Evolutionary conservation across 2,888 invertebrate genomes (phyloP).

Genomic region (Tanytarsus gracilentus): DNA sequence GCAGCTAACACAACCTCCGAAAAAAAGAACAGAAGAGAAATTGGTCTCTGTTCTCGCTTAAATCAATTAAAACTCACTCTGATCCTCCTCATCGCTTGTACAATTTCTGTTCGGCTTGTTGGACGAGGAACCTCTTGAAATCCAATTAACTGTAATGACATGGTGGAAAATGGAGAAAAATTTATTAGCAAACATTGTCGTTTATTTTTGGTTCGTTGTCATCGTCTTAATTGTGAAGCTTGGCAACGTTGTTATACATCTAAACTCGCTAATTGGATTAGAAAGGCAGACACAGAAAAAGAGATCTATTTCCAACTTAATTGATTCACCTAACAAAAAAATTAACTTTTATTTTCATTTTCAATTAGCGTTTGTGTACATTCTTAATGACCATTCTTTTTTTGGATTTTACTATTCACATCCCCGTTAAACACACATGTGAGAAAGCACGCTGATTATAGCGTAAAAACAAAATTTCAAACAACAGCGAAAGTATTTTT

Average conservation of each 20-base stretch:
- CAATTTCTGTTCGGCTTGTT: constrained; percentile 93
- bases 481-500: too few relatives aligned
- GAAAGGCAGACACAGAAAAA: too few relatives aligned
- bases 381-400: too few relatives aligned
- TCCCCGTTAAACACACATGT: too few relatives aligned
- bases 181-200: not conserved
- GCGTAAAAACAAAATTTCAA: too few relatives aligned
- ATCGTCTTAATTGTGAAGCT: not conserved
- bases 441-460: too few relatives aligned
- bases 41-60: constrained; percentile 3
- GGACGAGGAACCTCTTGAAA: constrained; percentile 96
- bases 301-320: too few relatives aligned
- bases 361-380: too few relatives aligned
- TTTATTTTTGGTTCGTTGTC: not conserved
- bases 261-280: constrained; percentile 15
- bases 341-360: too few relatives aligned
- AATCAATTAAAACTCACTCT: constrained; percentile 60
- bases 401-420: too few relatives aligned
- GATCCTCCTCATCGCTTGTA: constrained; percentile 97
- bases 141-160: constrained; percentile 87
- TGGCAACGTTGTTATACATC: not conserved
- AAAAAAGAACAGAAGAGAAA: not conserved
- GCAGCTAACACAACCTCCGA: not conserved
- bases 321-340: too few relatives aligned
- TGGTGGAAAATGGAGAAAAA: constrained; percentile 32